Percentiles rank a stretch among this genome's conserved stretches.
Conservation (phyloP, 2,888 invertebrate genomes). For the Plutella xylostella region DNA sequence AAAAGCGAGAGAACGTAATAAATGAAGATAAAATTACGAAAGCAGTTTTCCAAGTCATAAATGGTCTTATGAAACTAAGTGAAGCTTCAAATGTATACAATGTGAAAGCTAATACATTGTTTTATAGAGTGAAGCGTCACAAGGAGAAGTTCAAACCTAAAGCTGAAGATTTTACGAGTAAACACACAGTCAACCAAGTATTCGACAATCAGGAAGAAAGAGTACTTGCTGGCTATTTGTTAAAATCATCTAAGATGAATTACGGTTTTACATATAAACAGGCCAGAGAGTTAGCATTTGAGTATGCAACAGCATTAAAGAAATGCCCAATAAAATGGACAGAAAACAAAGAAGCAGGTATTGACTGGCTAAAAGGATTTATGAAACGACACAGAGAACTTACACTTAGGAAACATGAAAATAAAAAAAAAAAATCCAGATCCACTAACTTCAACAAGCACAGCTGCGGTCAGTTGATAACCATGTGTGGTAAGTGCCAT, state of each 20-base stretch:
- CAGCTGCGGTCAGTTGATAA: not conserved
- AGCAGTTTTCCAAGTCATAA: too few species aligned
- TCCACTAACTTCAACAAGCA: not conserved
- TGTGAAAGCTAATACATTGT: too few species aligned
- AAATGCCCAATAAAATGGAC: slow-evolving; percentile 10
- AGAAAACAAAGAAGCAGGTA: not conserved
- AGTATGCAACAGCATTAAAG: slow-evolving; percentile 9
- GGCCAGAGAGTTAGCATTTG: slow-evolving; percentile 6
- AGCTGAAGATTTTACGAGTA: not conserved
- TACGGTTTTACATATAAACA: slow-evolving; percentile 9
- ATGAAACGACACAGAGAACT: not conserved
- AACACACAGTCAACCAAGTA: not conserved
- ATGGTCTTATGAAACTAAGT: too few species aligned
- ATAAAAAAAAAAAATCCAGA: not conserved
- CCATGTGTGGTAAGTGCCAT: not conserved
- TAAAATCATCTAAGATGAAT: slow-evolving; percentile 7
- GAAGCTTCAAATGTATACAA: too few species aligned
- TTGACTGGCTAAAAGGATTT: not conserved
- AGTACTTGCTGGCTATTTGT: not conserved
- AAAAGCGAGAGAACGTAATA: too few species aligned
- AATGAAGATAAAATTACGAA: too few species aligned
- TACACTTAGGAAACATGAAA: not conserved
- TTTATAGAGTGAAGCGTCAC: too few species aligned
- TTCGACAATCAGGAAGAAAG: not conserved
- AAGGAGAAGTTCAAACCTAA: too few species aligned